Evolutionary conservation across 2,113 vertebrate species (phyloP).

Genomic region (Dolichallabes microphthalmus): DNA sequence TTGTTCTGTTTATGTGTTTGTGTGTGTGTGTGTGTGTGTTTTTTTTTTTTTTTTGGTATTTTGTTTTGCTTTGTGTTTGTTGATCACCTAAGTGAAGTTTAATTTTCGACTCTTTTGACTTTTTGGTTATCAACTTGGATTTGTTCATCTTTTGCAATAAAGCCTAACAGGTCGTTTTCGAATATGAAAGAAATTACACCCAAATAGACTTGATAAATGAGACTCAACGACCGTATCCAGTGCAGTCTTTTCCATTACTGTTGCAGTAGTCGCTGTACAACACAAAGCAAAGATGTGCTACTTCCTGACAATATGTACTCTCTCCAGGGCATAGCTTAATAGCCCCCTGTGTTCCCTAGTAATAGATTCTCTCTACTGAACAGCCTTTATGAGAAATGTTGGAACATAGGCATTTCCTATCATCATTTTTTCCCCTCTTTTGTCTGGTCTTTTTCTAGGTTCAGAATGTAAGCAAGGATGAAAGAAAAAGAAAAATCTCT

Average conservation of each 20-base stretch:
- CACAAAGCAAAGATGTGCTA: conserved; percentile 2
- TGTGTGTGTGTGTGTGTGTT: not conserved
- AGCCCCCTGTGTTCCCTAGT: not conserved
- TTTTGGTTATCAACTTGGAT: not conserved
- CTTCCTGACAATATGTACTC: conserved; percentile 11
- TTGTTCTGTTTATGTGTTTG: not conserved
- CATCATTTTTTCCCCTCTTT: not conserved
- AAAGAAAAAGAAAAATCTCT: not conserved
- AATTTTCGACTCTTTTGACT: too few relatives aligned
- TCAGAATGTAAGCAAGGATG: not conserved
- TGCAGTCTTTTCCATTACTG: conserved; percentile 1
- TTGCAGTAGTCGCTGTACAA: not conserved
- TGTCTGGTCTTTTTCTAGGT: not conserved
- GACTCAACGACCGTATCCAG: not conserved
- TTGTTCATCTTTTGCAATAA: not conserved
- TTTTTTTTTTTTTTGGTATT: too few relatives aligned
- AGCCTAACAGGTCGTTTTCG: not conserved
- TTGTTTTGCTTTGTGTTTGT: not conserved
- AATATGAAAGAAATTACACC: not conserved
- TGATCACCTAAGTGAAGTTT: not conserved
- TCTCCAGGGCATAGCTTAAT: conserved; percentile 19
- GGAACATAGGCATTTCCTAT: not conserved
- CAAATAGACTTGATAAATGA: conserved; percentile 11
- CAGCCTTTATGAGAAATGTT: not conserved
- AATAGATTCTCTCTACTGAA: conserved; percentile 18